Evolutionary conservation across 2,113 vertebrate genomes (phyloP).

Genomic region (Gambusia affinis): DNA sequence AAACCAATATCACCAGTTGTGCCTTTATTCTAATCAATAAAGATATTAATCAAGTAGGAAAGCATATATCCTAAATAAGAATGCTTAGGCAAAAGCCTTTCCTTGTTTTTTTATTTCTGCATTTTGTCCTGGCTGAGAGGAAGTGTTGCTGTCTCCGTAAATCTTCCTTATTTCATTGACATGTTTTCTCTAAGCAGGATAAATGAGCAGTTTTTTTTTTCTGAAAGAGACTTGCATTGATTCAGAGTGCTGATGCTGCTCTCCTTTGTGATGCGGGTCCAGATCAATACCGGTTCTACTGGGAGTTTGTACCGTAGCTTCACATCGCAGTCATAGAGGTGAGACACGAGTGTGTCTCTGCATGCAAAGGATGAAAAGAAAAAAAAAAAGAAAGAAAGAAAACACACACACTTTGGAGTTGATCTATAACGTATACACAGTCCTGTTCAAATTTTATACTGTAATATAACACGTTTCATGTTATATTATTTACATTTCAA

Average conservation of each 20-base stretch:
- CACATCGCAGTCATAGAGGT: conserved; percentile 57
- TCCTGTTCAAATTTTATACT: background rate
- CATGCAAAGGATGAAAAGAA: background rate
- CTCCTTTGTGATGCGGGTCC: conserved; percentile 64
- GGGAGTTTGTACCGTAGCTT: conserved; percentile 53
- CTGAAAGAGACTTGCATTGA: conserved; percentile 60
- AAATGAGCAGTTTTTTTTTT: conserved; percentile 49
- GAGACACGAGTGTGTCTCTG: conserved; percentile 23
- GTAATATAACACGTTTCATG: background rate
- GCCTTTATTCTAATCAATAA: conserved; percentile 53
- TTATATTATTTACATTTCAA: background rate
- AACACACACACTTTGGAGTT: too few relatives aligned
- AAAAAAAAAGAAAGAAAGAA: too few relatives aligned
- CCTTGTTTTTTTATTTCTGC: background rate
- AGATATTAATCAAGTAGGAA: conserved; percentile 47
- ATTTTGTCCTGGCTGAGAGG: background rate
- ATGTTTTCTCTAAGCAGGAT: conserved; percentile 14
- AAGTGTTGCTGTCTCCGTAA: background rate
- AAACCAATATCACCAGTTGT: conserved; percentile 54
- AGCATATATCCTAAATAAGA: conserved; percentile 13
- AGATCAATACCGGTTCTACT: conserved; percentile 68
- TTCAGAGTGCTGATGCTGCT: conserved; percentile 71
- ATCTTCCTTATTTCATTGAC: background rate
- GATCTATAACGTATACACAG: background rate
- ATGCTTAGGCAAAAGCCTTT: background rate